These are phyloP conservation scores for Ormyrus thymus DNA, from an alignment of 2,888 invertebrate species.

Conservation along the genomic window DNA sequence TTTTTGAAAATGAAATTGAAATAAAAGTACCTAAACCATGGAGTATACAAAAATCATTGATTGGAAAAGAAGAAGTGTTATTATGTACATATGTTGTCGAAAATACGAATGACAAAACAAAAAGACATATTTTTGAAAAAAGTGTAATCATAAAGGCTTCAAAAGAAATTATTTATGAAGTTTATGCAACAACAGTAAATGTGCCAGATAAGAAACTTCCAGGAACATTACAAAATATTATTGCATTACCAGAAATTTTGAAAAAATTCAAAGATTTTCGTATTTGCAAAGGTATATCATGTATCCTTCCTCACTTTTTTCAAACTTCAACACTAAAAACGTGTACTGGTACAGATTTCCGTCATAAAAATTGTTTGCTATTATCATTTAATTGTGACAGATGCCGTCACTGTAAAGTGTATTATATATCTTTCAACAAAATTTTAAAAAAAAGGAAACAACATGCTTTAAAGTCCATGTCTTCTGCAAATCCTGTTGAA, in stretches of 20 bases:
- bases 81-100: constrained; percentile 2
- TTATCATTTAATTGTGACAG: not conserved
- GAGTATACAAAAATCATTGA: not conserved
- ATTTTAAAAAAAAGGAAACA: not conserved
- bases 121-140: constrained; percentile 16
- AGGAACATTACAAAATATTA: not conserved
- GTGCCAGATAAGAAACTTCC: not conserved
- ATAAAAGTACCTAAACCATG: constrained; percentile 11
- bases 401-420: not conserved
- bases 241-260: constrained; percentile 3
- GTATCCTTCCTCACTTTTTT: not conserved
- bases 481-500: not conserved
- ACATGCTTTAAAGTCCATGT: not conserved
- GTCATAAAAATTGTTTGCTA: not conserved
- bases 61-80: not conserved
- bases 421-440: not conserved
- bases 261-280: constrained; percentile 22
- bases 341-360: constrained; percentile 1
- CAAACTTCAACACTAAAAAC: not conserved
- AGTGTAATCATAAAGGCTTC: not conserved
- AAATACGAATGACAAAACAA: not conserved
- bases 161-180: constrained; percentile 5
- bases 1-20: not conserved
- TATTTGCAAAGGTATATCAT: constrained; percentile 1
- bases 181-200: not conserved